Base-by-base conservation (phyloP, 2,113 vertebrate genomes). In the Paratilapia polleni region DNA sequence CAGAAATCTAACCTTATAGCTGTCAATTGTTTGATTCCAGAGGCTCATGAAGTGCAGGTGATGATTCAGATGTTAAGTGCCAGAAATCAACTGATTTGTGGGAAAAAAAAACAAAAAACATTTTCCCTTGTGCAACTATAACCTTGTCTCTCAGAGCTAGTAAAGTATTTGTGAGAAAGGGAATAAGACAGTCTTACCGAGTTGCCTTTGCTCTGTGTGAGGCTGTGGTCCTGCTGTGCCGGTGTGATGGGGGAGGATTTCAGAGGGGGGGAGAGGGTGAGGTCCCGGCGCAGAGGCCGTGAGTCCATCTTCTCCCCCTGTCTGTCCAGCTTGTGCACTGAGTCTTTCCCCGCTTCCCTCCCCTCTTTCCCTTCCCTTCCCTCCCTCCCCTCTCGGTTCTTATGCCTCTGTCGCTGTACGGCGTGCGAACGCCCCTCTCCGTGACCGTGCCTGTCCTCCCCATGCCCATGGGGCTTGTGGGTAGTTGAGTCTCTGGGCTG, bases 191-290 rank as follows among this genome's bases (percentile, higher is more conserved):
- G n/a, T 58, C 93, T 98, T 91, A 99, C 98, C 92, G 97, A 95
- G 93, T 95, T 96, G 85, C 97, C 94, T 96, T 97, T 98, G 95
- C 96, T 95, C 93, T 96, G 97, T 4, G 92, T 95, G 88, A 96
- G 95, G 31, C 91, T 96, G 90, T 96, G 96, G 90, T 97, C 97
- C 14, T 97, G 96, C 3, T 96, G 96, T 89, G 97, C 97, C 80
- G 96, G 97, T 73, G 96, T 96, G 94, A 97, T 98, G 90, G 98
- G 98, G 87, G 96, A 95, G 91, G 98, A 99, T 96, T 95, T 98
- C 94, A 98, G 97, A 81, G 98, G 97, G 0, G 97, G 97, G 83
- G 98, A 99, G 94, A 98, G 97, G 88, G 97, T 97, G 85, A 99
- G 95, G 95, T 98, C 97, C 95, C 98, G 96, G 85, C 97, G 96